Conservation (phyloP, 2,113 vertebrate genomes). For the Xiphias gladius region DNA sequence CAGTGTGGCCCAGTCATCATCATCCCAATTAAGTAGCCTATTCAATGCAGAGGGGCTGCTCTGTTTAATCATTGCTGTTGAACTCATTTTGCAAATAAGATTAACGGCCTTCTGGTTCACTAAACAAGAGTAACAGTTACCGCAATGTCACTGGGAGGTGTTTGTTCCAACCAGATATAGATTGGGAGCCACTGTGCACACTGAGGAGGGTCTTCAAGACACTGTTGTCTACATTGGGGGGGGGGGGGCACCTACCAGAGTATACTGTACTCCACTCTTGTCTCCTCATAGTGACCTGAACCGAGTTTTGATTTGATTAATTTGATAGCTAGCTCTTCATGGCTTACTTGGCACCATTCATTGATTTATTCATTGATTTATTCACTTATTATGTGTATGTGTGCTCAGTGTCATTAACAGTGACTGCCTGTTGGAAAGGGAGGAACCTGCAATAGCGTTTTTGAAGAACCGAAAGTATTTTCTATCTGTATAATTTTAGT, state of each 20-base stretch:
- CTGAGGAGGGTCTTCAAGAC: background rate
- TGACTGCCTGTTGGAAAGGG: too few species aligned
- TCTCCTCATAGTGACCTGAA: too few species aligned
- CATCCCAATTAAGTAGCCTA: background rate
- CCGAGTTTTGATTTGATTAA: too few species aligned
- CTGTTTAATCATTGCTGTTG: slow-evolving; percentile 9
- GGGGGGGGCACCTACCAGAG: background rate
- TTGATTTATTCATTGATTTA: too few species aligned
- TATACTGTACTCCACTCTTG: background rate
- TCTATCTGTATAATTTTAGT: background rate
- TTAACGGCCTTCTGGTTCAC: background rate
- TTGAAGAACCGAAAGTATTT: too few species aligned
- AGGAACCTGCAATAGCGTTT: too few species aligned
- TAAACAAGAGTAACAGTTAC: background rate
- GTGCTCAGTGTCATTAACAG: too few species aligned
- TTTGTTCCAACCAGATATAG: background rate
- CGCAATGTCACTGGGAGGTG: background rate
- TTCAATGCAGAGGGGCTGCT: background rate
- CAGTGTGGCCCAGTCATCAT: background rate
- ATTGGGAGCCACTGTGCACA: background rate
- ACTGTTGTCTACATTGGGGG: background rate
- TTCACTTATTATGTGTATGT: too few species aligned
- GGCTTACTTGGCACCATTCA: too few species aligned
- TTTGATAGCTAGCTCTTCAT: too few species aligned
- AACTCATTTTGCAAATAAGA: background rate